A percentile compares a stretch with the other conserved stretches of the same genome.
These are phyloP conservation scores for Sepiola atlantica DNA, from an alignment of 2,888 invertebrate species.

Conservation along the genomic window DNA sequence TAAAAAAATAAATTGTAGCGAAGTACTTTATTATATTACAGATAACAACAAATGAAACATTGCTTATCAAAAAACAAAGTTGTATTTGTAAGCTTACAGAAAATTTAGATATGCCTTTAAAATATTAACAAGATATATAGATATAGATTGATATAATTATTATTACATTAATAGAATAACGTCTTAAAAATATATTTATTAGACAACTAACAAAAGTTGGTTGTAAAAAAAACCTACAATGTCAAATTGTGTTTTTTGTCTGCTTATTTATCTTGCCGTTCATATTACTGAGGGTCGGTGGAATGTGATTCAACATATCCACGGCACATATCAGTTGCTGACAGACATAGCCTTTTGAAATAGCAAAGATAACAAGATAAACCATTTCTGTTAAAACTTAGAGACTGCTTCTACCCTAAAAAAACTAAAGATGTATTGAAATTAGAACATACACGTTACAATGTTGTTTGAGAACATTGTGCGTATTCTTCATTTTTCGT, in stretches of 20 bases:
- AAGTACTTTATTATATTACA: no score
- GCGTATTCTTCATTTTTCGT: no score
- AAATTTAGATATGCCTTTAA: no score
- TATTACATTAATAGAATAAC: no score
- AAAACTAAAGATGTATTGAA: background rate
- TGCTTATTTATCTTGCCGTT: background rate
- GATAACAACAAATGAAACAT: no score
- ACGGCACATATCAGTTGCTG: background rate
- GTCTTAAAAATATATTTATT: background rate
- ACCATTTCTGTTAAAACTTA: background rate
- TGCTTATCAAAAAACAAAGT: no score
- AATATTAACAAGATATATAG: no score
- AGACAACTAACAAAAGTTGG: background rate
- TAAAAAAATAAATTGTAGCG: no score
- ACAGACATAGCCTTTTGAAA: background rate
- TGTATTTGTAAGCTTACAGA: no score
- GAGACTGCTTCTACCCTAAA: background rate
- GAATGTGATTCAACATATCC: background rate
- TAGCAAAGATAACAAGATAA: background rate
- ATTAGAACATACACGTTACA: background rate
- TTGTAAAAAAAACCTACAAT: background rate
- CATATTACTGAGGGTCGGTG: background rate
- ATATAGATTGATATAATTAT: no score
- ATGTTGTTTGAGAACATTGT: no score
- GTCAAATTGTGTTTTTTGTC: background rate